Evolutionary conservation across 2,797 vertebrate species (phyloP).

Genomic region (Liasis olivaceus): DNA sequence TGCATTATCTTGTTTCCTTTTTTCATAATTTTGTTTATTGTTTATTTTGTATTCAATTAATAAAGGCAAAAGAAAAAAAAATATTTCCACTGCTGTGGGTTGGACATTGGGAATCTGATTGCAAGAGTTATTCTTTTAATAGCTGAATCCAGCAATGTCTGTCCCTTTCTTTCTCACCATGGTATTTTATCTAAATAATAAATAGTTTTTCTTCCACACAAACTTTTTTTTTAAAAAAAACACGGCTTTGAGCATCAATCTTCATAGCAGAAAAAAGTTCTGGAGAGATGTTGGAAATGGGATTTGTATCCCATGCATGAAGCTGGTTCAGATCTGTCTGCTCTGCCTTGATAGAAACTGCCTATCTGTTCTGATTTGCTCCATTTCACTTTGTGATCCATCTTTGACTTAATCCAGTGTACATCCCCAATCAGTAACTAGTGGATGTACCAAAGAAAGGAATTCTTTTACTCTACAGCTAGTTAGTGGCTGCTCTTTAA

Average conservation of each 20-base stretch:
- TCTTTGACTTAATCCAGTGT: neutral
- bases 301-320: neutral
- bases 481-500: neutral
- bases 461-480: neutral
- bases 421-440: neutral
- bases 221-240: neutral
- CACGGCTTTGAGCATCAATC: neutral
- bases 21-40: neutral
- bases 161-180: neutral
- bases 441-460: neutral
- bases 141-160: neutral
- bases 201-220: neutral
- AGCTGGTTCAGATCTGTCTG: neutral
- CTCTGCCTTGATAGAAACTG: neutral
- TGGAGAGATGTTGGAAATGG: neutral
- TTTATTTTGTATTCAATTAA: neutral
- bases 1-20: neutral
- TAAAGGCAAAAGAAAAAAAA: neutral
- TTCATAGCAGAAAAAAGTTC: neutral
- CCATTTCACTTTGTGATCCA: neutral
- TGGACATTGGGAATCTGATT: neutral
- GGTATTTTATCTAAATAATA: neutral
- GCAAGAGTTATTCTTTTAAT: neutral
- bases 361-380: neutral
- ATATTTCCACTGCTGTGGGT: neutral